Conservation (phyloP, 1,140 invertebrate species). For the Cydia strobilella region DNA sequence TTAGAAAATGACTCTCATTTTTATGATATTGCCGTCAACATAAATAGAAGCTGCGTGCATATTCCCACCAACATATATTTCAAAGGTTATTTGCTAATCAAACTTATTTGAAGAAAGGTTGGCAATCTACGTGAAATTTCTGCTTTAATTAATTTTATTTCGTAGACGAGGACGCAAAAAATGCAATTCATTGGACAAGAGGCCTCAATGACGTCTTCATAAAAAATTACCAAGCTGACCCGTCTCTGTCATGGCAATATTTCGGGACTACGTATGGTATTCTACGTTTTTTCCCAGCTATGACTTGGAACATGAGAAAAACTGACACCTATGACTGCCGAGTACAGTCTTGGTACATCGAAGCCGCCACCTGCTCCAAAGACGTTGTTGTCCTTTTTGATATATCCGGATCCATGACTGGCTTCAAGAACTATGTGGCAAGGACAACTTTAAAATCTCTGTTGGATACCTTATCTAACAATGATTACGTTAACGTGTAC, state of each 20-base stretch:
- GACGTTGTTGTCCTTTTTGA: constrained; percentile 98
- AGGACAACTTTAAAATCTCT: constrained; percentile 90
- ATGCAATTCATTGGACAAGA: constrained; percentile 93
- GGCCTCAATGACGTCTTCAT: constrained; percentile 90
- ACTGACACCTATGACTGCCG: constrained; percentile 89
- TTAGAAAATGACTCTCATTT: constrained; percentile 90
- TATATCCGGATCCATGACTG: constrained; percentile 98
- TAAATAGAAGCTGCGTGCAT: constrained; percentile 92
- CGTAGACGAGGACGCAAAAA: constrained; percentile 82
- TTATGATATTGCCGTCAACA: constrained; percentile 91
- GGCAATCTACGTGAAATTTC: background rate
- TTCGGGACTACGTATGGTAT: constrained; percentile 97
- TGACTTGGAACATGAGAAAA: constrained; percentile 80
- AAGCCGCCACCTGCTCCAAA: constrained; percentile 98
- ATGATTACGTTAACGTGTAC: constrained; percentile 98
- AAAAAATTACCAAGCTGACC: constrained; percentile 92
- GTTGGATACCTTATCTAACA: constrained; percentile 97
- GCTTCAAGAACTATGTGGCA: constrained; percentile 85
- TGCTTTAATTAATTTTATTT: constrained; percentile 39
- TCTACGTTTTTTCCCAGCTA: constrained; percentile 92
- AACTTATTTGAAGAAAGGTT: background rate
- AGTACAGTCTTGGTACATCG: constrained; percentile 96
- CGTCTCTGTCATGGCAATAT: constrained; percentile 96
- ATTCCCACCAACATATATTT: constrained; percentile 97
- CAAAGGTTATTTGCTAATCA: constrained; percentile 80